Evolutionary conservation across 2,888 invertebrate species (phyloP).

Genomic region (Lumbricus terrestris): DNA sequence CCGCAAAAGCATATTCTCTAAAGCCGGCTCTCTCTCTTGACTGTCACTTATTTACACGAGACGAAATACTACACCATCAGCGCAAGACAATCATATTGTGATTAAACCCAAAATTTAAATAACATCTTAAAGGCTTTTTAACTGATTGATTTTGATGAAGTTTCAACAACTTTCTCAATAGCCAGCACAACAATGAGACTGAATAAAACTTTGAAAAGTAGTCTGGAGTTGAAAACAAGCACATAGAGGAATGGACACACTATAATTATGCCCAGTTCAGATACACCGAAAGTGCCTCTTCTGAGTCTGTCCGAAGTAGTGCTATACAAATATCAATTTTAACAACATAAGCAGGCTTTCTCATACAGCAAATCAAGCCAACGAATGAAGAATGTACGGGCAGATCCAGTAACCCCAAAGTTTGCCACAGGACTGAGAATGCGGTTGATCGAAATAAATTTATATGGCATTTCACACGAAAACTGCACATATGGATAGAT

Average conservation of each 20-base stretch:
- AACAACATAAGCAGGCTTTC: neutral
- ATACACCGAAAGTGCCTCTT: too few species aligned
- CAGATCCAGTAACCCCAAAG: neutral
- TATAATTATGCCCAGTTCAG: neutral
- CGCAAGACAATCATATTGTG: too few species aligned
- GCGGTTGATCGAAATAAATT: too few species aligned
- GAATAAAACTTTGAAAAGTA: neutral
- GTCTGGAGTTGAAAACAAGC: neutral
- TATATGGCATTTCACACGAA: too few species aligned
- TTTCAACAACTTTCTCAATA: neutral
- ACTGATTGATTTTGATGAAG: neutral
- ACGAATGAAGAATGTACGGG: neutral
- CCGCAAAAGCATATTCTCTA: neutral
- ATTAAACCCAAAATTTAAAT: too few species aligned
- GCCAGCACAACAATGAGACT: neutral
- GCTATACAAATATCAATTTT: neutral
- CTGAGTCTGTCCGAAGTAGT: too few species aligned
- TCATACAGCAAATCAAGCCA: neutral
- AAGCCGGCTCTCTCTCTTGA: neutral
- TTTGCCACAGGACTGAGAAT: neutral
- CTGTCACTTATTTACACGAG: neutral
- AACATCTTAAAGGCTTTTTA: too few species aligned
- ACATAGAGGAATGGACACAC: neutral
- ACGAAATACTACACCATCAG: neutral
- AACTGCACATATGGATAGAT: too few species aligned